Percentiles rank a stretch among this genome's conserved stretches.
These are phyloP conservation scores for Porites lobata DNA, from an alignment of 92 coral and sea anemone species.

Conservation along the genomic window DNA sequence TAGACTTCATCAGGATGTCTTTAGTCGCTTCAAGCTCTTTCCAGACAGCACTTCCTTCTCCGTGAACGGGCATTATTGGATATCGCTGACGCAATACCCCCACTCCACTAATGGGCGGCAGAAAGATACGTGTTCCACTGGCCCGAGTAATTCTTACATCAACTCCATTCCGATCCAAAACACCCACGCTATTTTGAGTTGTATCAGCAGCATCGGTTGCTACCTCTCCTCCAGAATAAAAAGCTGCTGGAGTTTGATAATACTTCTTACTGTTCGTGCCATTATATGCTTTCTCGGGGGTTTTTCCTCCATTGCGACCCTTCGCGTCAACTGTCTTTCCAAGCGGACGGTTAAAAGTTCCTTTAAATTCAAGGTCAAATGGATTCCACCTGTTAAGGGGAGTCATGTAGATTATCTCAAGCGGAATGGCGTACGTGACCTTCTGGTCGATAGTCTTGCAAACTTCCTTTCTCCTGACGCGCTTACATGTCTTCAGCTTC, in stretches of 20 bases:
- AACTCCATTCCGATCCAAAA: slow-evolving; percentile 62
- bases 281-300: slow-evolving; percentile 56
- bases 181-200: slow-evolving; percentile 65
- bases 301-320: slow-evolving; percentile 60
- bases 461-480: slow-evolving; percentile 1
- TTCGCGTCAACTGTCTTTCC: slow-evolving; percentile 73
- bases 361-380: slow-evolving; percentile 80
- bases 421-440: slow-evolving; percentile 86
- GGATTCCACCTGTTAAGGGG: slow-evolving; percentile 90
- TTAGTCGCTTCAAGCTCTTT: slow-evolving; percentile 84
- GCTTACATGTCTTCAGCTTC: slow-evolving; percentile 48
- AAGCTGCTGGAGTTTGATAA: slow-evolving; percentile 65
- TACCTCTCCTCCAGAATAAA: slow-evolving; percentile 71
- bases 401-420: slow-evolving; percentile 81
- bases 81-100: slow-evolving; percentile 81
- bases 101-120: slow-evolving; percentile 67
- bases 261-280: slow-evolving; percentile 73
- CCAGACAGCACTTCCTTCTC: slow-evolving; percentile 86
- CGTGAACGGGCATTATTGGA: slow-evolving; percentile 91
- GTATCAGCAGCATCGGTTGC: slow-evolving; percentile 80
- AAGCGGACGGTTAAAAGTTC: slow-evolving; percentile 14
- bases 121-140: slow-evolving; percentile 82
- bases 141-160: slow-evolving; percentile 56
- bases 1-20: slow-evolving; percentile 75
- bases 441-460: slow-evolving; percentile 70